Base-by-base conservation (phyloP, 2,888 invertebrate species). In the Nesidiocoris tenuis region DNA sequence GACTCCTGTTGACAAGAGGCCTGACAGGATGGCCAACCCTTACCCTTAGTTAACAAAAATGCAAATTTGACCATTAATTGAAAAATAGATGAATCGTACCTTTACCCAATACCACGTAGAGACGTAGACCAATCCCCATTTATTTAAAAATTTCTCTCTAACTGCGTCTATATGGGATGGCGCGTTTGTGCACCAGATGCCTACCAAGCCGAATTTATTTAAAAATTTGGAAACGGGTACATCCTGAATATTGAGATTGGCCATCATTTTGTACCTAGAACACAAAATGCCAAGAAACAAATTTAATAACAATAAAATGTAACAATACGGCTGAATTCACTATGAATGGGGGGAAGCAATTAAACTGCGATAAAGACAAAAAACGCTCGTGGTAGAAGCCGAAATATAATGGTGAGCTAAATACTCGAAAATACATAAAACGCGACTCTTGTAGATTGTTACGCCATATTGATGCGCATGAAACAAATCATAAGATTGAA, bases 141-240 rank as follows among this genome's bases (percentile, higher is more conserved):
- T 83, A 0, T 91, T 90, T 82, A 98, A 90, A 80, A 96, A 88
- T n/a, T 89, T 84, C 2, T 90, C 85, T 80, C 88, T 86, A 22
- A 96, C 86, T 77, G 89, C 88, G 9, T 87, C 83, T 72, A 91
- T 85, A 82, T 94, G 91, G 80, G 87, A 89, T 1, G 85, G 83
- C 18, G 93, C 90, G 84, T 98, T 98, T 16, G 98, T 98, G 81
- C 95, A 94, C 98, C 98, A 98, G 55, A 97, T 87, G 16, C 89
- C 91, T 12, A 97, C 86, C 1, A 97, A 82, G 55, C 92, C 90
- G 79, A 88, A 87, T 0, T 85, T 81, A 59, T 86, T 84, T 24
- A 91, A 84, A 0, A 94, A 84, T 12, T 86, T 82, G n/a, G 85
- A 83, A 0, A 95, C 84, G 0, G 94, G 92, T 80, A 97, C 86